Evolutionary conservation across 2,113 vertebrate genomes (phyloP).

Genomic region (Ginglymostoma cirratum): DNA sequence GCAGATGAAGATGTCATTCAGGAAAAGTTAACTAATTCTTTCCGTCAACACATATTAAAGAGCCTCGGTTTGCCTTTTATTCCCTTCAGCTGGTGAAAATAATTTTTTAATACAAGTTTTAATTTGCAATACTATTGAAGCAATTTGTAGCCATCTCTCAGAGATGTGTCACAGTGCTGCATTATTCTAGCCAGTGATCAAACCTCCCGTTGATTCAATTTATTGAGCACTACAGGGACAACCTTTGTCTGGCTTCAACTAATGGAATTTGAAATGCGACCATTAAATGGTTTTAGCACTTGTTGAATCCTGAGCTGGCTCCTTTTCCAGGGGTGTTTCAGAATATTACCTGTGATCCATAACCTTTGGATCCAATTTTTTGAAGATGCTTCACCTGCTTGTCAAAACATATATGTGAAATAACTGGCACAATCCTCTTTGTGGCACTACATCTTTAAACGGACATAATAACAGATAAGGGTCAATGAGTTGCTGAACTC

Average conservation of each 20-base stretch:
- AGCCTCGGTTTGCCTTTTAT: not conserved
- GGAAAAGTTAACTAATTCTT: not conserved
- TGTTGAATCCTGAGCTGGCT: not conserved
- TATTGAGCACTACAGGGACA: not conserved
- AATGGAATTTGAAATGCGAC: not conserved
- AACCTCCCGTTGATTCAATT: not conserved
- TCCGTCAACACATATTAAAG: not conserved
- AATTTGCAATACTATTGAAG: not conserved
- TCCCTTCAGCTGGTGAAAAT: not conserved
- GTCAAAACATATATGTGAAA: not conserved
- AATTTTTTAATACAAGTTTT: not conserved
- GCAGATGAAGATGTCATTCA: not conserved
- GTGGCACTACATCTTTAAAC: not conserved
- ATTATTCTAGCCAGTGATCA: not conserved
- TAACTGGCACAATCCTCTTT: not conserved
- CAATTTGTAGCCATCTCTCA: not conserved
- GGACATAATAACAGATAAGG: not conserved
- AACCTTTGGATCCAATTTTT: not conserved
- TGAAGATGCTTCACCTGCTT: not conserved
- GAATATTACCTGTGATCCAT: not conserved
- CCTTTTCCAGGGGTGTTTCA: not conserved
- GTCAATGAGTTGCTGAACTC: not conserved
- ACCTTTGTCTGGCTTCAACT: not conserved
- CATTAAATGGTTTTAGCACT: slow-evolving; percentile 30
- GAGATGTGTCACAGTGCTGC: not conserved